Evolutionary conservation across 2,797 vertebrate genomes (phyloP), one percentile per base, ranked within the genome.

Genomic region (Luscinia megarhynchos): DNA sequence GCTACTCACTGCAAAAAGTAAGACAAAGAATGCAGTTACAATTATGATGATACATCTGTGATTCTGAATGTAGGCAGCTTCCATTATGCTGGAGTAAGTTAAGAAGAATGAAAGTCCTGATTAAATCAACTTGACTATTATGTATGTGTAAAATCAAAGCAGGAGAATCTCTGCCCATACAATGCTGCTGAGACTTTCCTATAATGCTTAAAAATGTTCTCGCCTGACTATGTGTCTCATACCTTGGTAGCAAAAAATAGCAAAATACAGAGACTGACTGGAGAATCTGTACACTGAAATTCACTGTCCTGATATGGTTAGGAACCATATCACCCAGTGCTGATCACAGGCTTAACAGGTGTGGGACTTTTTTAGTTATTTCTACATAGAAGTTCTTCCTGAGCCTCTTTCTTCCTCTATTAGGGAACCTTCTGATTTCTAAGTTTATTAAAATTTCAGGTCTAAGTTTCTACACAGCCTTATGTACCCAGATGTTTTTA

Each of bases 51-150:
- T 45, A 70, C 73, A 82, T 76, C 79, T 74, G 43, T 87, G 81
- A 81, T 87, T 87, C 76, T 87, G 53, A 92, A 20, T 82, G 73
- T 41, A 91, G 70, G 76, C 73, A 84, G 79, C 36, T 96, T 95
- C 77, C 70, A 83, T 89, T 92, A 58, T 45, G 73, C 9, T 82
- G n/a, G n/a, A 91, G 36, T 14, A 90, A 90, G 55, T 2, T 55
- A 38, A 81, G 54, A 87, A 86, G 91, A 96, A 94, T 91, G 94
- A 90, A 93, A 94, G 50, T 17, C 70, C 43, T 82, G 61, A 91
- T 92, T 69, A 95, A 96, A 88, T 74, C 62, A 90, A 89, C 73
- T 77, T 81, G 69, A 63, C 86, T 93, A 50, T 82, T 82, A 68
- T 26, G 30, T n/a, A 45, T 5, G 13, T 64, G 46, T 54, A 85